Evolutionary conservation across 1,140 invertebrate species (phyloP), one percentile per base, ranked within the genome.

Genomic region (Anadara kagoshimensis): DNA sequence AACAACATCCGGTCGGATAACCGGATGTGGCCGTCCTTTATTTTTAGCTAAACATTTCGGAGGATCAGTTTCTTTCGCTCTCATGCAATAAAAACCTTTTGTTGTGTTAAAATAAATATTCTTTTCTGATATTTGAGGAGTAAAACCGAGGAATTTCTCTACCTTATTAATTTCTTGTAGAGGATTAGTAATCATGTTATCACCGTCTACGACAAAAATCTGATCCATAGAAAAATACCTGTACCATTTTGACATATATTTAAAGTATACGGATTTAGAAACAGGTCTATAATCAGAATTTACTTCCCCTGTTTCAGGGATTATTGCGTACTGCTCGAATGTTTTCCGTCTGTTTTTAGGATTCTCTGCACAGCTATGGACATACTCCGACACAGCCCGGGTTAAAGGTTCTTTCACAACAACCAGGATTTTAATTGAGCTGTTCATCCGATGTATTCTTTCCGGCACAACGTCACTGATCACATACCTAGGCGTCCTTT

Each of bases 401-500:
- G 94, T 95, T 8, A 97, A 95, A 1, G 96, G 96, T 88, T 98
- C 95, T 12, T 96, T 89, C 0, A 97, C 94, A 10, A 98, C 95
- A 3, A 96, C 92, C 29, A 98, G 90, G n/a, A 98, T 88, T 87
- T 94, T 96, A 49, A 94, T 94, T 11, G 92, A 91, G 10, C 93
- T 92, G 85, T 96, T 96, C 95, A 97, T 95, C 56, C 93, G 91
- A 77, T 93, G 93, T 0, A 97, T 94, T 57, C 96, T 90, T 61
- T 92, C 91, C 0, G 96, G 95, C 7, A 94, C 95, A 73, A 95
- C 93, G n/a, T 69, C 92, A 36, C 54, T 71, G 14, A 87, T 76
- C 73, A 90, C 90, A 78, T 90, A 90, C 2, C 85, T 86, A 8
- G 90, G 90, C 14, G 86, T 90, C 70, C 90, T 90, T 75, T 90